Conservation (phyloP, 1,140 invertebrate genomes). For the Melipona quadrifasciata region DNA sequence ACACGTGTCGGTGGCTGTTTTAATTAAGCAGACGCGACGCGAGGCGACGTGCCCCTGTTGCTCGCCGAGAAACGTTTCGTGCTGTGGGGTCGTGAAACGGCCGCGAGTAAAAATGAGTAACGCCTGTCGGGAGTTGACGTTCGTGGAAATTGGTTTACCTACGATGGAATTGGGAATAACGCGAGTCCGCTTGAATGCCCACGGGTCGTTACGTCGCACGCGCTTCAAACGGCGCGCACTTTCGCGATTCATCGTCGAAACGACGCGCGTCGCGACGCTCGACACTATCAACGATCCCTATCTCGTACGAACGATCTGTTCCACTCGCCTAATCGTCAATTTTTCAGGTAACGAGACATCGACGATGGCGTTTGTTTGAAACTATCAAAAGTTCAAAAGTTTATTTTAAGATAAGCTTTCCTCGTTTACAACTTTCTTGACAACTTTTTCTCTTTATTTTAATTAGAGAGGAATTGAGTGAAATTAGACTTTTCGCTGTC, state of each 20-base stretch:
- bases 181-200: constrained; percentile 29
- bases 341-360: neutral
- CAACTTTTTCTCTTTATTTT: too few species aligned
- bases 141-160: constrained; percentile 38
- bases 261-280: neutral
- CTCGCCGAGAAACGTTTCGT: neutral
- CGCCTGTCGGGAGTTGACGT: constrained; percentile 10
- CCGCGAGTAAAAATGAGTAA: neutral
- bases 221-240: neutral
- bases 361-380: neutral
- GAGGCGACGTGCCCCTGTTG: neutral
- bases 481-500: too few species aligned
- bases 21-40: neutral
- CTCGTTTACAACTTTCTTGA: too few species aligned
- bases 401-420: too few species aligned
- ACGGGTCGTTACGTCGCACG: constrained; percentile 41
- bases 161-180: constrained; percentile 38
- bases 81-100: neutral
- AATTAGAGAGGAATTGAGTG: too few species aligned
- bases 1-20: neutral
- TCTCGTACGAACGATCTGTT: neutral
- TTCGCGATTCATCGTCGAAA: neutral
- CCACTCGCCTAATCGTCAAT: neutral
- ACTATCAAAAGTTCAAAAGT: too few species aligned
- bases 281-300: neutral